Evolutionary conservation across 2,113 vertebrate species (phyloP).

Genomic region (Cyprinodon tularosa): DNA sequence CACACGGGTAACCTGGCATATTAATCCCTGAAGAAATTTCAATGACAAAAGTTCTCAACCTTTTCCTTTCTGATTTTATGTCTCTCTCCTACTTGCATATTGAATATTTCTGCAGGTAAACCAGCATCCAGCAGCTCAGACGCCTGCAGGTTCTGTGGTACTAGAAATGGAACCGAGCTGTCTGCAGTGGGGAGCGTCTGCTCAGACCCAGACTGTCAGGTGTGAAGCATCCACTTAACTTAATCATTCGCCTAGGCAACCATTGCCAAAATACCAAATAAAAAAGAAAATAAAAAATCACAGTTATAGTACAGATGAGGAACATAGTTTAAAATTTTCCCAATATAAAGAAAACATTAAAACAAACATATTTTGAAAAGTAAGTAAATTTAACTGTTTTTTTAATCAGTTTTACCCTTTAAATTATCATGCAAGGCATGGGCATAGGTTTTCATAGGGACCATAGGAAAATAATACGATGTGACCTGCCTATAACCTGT

Average conservation of each 20-base stretch:
- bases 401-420: no score
- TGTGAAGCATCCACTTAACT: slow-evolving; percentile 52
- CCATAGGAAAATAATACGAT: no score
- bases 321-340: no score
- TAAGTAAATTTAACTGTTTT: no score
- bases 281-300: no score
- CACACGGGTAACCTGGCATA: slow-evolving; percentile 87
- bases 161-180: slow-evolving; percentile 93
- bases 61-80: not conserved
- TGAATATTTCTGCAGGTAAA: slow-evolving; percentile 84
- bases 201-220: slow-evolving; percentile 96
- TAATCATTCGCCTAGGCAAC: not conserved
- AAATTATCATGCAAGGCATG: no score
- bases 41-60: not conserved
- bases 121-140: slow-evolving; percentile 95
- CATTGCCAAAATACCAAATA: not conserved
- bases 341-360: no score
- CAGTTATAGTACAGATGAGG: no score
- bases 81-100: not conserved
- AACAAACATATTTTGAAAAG: no score
- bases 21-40: not conserved
- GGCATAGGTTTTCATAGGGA: no score
- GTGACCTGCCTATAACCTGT: no score
- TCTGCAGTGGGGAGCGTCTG: slow-evolving; percentile 98
- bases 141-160: slow-evolving; percentile 96